phyloP scores from a whole-genome alignment of 2,888 invertebrate species.

The Erebia palarica region DNA sequence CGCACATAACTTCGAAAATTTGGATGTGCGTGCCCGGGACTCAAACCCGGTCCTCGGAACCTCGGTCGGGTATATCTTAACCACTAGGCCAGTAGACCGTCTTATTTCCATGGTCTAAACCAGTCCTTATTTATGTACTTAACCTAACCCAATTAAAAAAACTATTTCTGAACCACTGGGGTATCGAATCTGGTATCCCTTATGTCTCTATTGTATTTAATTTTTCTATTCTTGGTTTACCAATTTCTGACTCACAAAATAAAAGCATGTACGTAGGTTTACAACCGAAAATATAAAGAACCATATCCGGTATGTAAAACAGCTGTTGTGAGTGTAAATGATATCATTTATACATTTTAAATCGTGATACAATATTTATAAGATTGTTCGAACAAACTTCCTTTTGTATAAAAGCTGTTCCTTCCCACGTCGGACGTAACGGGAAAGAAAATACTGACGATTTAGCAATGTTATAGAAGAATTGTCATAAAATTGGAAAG shows the following conservation, averaged over 20 bases:
- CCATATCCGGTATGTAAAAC: conserved; percentile 10
- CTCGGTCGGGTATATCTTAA: no score
- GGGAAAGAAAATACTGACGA: neutral
- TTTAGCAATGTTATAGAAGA: neutral
- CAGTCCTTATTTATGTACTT: no score
- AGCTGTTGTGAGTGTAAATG: conserved; percentile 4
- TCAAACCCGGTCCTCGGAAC: no score
- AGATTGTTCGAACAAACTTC: conserved; percentile 4
- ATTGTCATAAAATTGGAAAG: neutral
- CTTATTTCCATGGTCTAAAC: no score
- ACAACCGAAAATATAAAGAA: neutral
- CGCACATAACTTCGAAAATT: no score
- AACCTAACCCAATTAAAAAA: no score
- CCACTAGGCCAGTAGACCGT: no score
- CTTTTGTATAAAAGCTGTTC: conserved; percentile 15
- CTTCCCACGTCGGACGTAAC: conserved; percentile 7
- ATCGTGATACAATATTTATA: conserved; percentile 8
- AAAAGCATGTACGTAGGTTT: neutral
- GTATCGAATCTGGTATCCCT: no score
- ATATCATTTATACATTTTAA: conserved; percentile 2
- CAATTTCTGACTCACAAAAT: neutral
- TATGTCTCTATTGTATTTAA: no score
- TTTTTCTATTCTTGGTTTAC: no score
- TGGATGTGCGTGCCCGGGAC: no score
- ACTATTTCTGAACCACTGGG: no score